A percentile compares a stretch with the other conserved stretches of the same genome.
Conservation (phyloP, 2,113 vertebrate species). For the Mystacornis crossleyi region DNA sequence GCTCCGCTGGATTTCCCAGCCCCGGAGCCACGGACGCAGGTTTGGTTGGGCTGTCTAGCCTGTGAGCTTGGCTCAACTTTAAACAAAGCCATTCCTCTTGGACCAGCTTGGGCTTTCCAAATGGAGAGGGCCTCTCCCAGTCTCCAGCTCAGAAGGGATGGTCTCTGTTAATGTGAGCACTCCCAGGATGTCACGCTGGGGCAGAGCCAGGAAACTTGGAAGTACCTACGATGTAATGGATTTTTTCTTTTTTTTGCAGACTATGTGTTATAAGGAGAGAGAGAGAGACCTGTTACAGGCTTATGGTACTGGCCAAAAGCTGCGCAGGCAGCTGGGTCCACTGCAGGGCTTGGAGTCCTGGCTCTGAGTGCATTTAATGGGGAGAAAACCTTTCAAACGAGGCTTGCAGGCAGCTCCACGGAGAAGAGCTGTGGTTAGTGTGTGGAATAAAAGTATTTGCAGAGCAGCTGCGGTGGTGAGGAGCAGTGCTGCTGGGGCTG, state of each 20-base stretch:
- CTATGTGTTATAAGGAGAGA: neutral
- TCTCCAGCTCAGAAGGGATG: neutral
- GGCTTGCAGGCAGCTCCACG: neutral
- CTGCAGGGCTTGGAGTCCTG: neutral
- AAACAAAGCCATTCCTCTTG: conserved; percentile 25
- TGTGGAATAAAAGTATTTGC: neutral
- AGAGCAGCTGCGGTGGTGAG: neutral
- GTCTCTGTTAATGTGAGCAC: neutral
- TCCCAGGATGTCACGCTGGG: neutral
- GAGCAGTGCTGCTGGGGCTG: neutral
- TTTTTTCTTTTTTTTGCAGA: neutral
- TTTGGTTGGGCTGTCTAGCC: conserved; percentile 44
- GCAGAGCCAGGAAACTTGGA: neutral
- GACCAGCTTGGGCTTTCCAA: conserved; percentile 32
- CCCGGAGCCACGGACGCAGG: neutral
- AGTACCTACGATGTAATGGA: neutral
- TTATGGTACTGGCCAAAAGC: neutral
- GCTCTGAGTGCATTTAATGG: neutral
- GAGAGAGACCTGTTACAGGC: neutral
- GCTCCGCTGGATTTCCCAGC: conserved; percentile 48
- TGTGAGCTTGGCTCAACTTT: conserved; percentile 53
- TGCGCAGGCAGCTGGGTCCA: neutral
- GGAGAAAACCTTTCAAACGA: neutral
- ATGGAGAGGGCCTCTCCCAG: conserved; percentile 13
- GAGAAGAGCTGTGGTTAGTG: neutral